Base-by-base conservation (phyloP, 1,140 invertebrate species). In the Euglossa dilemma region DNA sequence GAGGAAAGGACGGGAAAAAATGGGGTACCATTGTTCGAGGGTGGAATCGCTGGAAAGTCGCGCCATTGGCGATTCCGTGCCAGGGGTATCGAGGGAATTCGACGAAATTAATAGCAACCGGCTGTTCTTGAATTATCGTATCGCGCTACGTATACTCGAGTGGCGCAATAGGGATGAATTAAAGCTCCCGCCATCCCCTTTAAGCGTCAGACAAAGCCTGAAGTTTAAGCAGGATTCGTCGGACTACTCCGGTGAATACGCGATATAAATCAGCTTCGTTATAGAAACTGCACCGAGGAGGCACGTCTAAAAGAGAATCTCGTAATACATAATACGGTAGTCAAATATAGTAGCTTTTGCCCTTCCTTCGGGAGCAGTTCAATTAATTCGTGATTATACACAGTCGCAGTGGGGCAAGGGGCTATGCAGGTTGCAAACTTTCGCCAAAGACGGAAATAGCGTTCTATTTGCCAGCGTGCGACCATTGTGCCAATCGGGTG, bases 231-330 rank as follows among this genome's bases (percentile, higher is more conserved):
- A 73, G 67, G 87, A 89, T 88, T 86, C 87, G 85, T 86, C 69
- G 54, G 75, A 56, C 63, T 70, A 80, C 87, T 75, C 75, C 20
- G 80, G 76, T 85, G 88, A 90, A 89, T 90, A 79, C 82, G 78
- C 83, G 80, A 90, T 88, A 90, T 90, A 90, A 89, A 90, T 90
- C 85, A 90, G 88, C 88, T 89, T 90, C 88, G 80, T 90, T 89
- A 90, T 87, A 89, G 87, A 85, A 85, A 87, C 67, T 84, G 82
- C 71, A 82, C 78, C 75, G 64, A 84, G 85, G 87, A 61, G 12
- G 12, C 50, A 76, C 73, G 69, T 47, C 66, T 73, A 69, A 84
- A 88, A 88, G 87, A 86, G 87, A 89, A 85, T 87, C 75, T 74
- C 86, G 82, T 85, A 80, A 85, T 88, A 88, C 83, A 76, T 79